Evolutionary conservation across 2,113 vertebrate genomes (phyloP).

Genomic region (Phalacrocorax aristotelis): DNA sequence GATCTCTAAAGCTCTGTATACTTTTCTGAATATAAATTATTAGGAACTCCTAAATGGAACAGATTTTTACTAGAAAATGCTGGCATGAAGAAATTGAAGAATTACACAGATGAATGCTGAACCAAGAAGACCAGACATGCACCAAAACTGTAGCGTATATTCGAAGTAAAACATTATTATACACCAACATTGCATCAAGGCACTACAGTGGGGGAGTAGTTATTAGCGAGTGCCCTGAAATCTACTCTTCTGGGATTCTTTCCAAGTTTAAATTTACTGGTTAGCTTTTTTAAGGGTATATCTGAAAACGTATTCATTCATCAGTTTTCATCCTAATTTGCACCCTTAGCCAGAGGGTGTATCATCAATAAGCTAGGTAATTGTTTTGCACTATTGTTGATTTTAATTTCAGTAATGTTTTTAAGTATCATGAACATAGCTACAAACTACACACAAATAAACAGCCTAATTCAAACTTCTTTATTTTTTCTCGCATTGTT

Average conservation of each 20-base stretch:
- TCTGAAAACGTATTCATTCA: not conserved
- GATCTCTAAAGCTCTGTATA: not conserved
- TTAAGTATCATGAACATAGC: not conserved
- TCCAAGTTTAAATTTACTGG: not conserved
- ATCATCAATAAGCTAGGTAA: not conserved
- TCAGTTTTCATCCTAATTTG: not conserved
- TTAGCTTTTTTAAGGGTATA: not conserved
- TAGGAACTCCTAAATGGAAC: not conserved
- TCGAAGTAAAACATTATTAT: not conserved
- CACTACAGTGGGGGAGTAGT: not conserved
- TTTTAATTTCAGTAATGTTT: not conserved
- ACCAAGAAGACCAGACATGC: not conserved
- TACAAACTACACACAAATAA: not conserved
- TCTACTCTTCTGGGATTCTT: not conserved
- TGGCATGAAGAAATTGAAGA: not conserved
- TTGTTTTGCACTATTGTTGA: not conserved
- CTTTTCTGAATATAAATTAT: not conserved
- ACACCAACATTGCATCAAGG: not conserved
- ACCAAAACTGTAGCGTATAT: not conserved
- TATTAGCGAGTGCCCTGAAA: not conserved
- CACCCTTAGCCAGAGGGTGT: not conserved
- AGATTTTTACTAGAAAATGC: not conserved
- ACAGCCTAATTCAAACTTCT: not conserved
- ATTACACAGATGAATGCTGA: not conserved
- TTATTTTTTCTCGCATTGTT: not conserved